A percentile compares a stretch with the other conserved stretches of the same genome.
These are phyloP conservation scores for Gonatopus flavifemur DNA, from an alignment of 1,140 invertebrate species.

Conservation along the genomic window DNA sequence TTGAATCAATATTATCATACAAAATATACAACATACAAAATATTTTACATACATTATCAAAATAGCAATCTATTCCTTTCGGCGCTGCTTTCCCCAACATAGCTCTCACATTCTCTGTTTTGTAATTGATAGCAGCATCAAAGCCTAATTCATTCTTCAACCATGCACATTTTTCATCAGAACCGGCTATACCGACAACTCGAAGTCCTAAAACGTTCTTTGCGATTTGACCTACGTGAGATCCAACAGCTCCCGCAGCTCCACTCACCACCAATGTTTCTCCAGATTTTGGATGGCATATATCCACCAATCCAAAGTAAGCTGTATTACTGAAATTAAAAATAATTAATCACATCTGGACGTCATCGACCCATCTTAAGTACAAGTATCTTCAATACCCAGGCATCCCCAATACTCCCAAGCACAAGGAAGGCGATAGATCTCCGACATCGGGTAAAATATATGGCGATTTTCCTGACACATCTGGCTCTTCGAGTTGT, in stretches of 20 bases:
- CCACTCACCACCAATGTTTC: slow-evolving; percentile 70
- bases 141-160: slow-evolving; percentile 67
- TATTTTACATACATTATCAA: slow-evolving; percentile 67
- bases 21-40: not conserved
- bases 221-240: slow-evolving; percentile 72
- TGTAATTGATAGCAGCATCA: slow-evolving; percentile 73
- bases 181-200: slow-evolving; percentile 73
- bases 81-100: slow-evolving; percentile 67
- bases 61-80: slow-evolving; percentile 71
- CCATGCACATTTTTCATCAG: slow-evolving; percentile 71
- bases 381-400: slow-evolving; percentile 53
- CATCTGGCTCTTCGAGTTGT: not conserved
- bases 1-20: not conserved
- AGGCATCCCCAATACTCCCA: slow-evolving; percentile 68
- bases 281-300: slow-evolving; percentile 68
- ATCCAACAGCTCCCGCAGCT: slow-evolving; percentile 70
- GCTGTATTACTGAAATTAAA: slow-evolving; percentile 65
- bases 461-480: slow-evolving; percentile 28
- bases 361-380: not conserved
- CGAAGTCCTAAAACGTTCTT: slow-evolving; percentile 66
- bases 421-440: slow-evolving; percentile 61
- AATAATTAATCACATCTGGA: slow-evolving; percentile 4
- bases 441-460: slow-evolving; percentile 60
- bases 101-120: slow-evolving; percentile 60
- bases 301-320: slow-evolving; percentile 72